phyloP scores from a whole-genome alignment of 2,888 invertebrate species.

The Pharmacophagus antenor region DNA sequence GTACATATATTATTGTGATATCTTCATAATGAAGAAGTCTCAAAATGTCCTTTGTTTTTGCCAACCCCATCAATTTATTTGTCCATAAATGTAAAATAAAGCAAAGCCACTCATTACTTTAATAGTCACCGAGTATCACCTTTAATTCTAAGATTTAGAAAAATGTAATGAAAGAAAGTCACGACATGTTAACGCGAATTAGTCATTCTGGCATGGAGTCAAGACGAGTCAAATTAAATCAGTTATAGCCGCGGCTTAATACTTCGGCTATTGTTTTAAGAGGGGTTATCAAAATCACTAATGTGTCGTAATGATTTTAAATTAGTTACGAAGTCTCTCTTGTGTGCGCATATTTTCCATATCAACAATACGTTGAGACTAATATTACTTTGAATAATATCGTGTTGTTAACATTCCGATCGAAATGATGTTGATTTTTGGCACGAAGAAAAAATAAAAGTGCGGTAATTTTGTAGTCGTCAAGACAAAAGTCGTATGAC shows the following conservation, averaged over 20 bases:
- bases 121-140: constrained; percentile 42
- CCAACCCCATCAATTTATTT: constrained; percentile 9
- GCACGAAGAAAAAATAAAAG: constrained; percentile 67
- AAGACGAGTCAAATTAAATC: constrained; percentile 67
- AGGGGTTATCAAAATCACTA: constrained; percentile 55
- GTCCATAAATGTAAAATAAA: constrained; percentile 20
- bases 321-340: constrained; percentile 50
- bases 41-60: neutral
- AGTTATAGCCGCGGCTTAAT: constrained; percentile 53
- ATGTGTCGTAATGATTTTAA: constrained; percentile 43
- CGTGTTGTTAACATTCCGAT: constrained; percentile 74
- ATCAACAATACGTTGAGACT: constrained; percentile 73
- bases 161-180: constrained; percentile 63
- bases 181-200: constrained; percentile 61
- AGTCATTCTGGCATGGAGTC: constrained; percentile 75
- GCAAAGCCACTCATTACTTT: constrained; percentile 43
- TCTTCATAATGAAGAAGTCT: neutral
- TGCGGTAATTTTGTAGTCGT: constrained; percentile 70
- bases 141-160: constrained; percentile 54
- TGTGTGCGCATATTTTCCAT: constrained; percentile 60
- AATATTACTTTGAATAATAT: constrained; percentile 71
- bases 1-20: too few species aligned
- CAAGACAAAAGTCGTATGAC: constrained; percentile 67
- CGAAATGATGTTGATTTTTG: constrained; percentile 71
- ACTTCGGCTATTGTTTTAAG: constrained; percentile 65